A percentile compares a stretch with the other conserved stretches of the same genome.
phyloP scores from a whole-genome alignment of 2,888 invertebrate species.

The Agrotis clavis region DNA sequence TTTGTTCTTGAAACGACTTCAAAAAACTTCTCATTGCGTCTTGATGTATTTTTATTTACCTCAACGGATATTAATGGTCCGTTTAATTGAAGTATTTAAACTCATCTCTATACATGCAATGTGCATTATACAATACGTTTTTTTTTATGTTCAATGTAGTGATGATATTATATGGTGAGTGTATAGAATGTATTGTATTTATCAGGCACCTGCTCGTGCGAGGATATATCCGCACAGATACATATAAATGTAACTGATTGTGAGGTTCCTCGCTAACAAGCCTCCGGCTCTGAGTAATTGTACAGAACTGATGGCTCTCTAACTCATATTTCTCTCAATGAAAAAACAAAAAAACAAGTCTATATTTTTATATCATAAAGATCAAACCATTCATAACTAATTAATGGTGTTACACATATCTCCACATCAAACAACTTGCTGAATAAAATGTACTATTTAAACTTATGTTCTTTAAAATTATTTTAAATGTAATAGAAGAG shows the following conservation, averaged over 20 bases:
- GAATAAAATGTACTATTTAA: conserved; percentile 62
- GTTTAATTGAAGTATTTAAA: conserved; percentile 47
- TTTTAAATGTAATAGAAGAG: conserved; percentile 66
- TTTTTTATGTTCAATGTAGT: conserved; percentile 47
- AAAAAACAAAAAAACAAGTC: conserved; percentile 47
- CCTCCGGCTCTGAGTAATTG: conserved; percentile 52
- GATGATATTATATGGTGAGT: conserved; percentile 41
- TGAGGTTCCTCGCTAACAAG: conserved; percentile 45
- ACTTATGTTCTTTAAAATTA: conserved; percentile 54
- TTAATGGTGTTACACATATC: conserved; percentile 58
- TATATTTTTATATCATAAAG: conserved; percentile 43
- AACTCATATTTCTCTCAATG: conserved; percentile 49
- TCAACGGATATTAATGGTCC: conserved; percentile 26
- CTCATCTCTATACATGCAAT: conserved; percentile 36
- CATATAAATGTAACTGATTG: conserved; percentile 53
- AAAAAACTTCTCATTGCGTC: conserved; percentile 37
- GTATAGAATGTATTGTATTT: conserved; percentile 38
- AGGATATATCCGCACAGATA: conserved; percentile 38
- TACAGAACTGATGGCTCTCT: conserved; percentile 44
- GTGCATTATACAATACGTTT: conserved; percentile 41
- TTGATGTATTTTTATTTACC: conserved; percentile 45
- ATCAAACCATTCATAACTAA: conserved; percentile 61
- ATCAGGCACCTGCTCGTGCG: conserved; percentile 52
- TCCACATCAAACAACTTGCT: conserved; percentile 64
- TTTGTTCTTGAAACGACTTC: conserved; percentile 34